Base-by-base conservation (phyloP, 2,888 invertebrate species). In the Ennomos erosarius region DNA sequence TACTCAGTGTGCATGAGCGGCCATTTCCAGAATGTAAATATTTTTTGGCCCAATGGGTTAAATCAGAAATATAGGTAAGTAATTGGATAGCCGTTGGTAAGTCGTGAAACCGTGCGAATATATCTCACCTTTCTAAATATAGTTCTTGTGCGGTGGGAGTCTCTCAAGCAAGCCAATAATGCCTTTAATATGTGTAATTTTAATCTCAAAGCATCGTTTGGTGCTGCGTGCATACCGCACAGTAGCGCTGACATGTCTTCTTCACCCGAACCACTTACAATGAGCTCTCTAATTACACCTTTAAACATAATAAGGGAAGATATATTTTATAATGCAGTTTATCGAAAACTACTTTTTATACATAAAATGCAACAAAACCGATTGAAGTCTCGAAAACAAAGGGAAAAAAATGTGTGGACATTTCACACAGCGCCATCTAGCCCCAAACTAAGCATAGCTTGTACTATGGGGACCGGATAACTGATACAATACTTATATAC, bases 61-160 rank as follows among this genome's bases (percentile, higher is more conserved):
- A 26, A 26, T 26, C 26, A 26, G 6, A 26, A 3, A 26, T 4
- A 26, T 5, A 26, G 26, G 26, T 4, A 6, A 26, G 26, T 26
- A 16, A 16, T 16, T 16, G 16, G 26, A 26, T 3, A 26, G 5
- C 5, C 0, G 1, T 26, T 26, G 6, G 6, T 5, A 26, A 26
- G 26, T 26, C 4, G 26, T 26, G 26, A 6, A 6, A 26, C 26
- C 26, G 26, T 26, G 26, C 6, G 26, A 26, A 26, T 26, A 46
- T n/a, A 4, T 5, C 47, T 62, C 82, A 94, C 98, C 93, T 99
- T 99, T 70, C 99, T 95, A 87, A 99, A 99, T 62, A 99, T 97
- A 8, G 99, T 98, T 68, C 99, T 94, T 0, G 98, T 98, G 59
- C 99, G 95, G 89, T 99, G 99, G 44, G 98, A 99, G 82, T 99